Evolutionary conservation across 2,113 vertebrate species (phyloP).

Genomic region (Pygathrix nemaeus): DNA sequence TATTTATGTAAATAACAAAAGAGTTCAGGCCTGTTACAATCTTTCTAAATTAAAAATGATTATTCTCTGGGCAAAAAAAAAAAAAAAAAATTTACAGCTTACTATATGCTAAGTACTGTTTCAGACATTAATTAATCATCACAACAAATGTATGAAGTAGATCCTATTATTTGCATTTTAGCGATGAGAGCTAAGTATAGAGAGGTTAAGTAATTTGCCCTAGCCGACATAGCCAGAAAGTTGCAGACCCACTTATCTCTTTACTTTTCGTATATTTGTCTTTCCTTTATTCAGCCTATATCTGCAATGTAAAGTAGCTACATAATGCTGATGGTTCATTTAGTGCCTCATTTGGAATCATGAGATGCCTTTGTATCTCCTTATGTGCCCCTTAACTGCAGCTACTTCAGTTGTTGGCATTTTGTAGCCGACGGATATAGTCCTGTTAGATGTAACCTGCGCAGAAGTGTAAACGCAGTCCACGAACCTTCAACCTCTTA

Average conservation of each 20-base stretch:
- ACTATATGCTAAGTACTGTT: not conserved
- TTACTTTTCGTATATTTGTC: not conserved
- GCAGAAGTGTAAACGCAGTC: not conserved
- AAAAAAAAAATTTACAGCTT: not conserved
- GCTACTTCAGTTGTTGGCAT: not conserved
- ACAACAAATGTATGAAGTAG: not conserved
- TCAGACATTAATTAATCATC: not conserved
- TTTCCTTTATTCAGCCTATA: not conserved
- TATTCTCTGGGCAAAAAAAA: not conserved
- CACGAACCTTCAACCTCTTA: not conserved
- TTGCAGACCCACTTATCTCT: not conserved
- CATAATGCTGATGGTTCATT: not conserved
- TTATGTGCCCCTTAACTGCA: not conserved
- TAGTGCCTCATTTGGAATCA: not conserved
- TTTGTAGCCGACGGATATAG: not conserved
- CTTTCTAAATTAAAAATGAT: constrained; percentile 30
- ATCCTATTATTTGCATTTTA: not conserved
- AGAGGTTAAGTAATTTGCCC: not conserved
- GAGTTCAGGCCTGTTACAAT: not conserved
- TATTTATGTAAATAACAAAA: constrained; percentile 55
- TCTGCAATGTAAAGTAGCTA: not conserved
- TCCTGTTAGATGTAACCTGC: not conserved
- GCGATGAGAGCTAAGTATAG: not conserved
- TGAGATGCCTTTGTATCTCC: not conserved
- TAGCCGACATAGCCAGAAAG: not conserved